Evolutionary conservation across 2,888 invertebrate genomes (phyloP).

Genomic region (Eugnorisma glareosa): DNA sequence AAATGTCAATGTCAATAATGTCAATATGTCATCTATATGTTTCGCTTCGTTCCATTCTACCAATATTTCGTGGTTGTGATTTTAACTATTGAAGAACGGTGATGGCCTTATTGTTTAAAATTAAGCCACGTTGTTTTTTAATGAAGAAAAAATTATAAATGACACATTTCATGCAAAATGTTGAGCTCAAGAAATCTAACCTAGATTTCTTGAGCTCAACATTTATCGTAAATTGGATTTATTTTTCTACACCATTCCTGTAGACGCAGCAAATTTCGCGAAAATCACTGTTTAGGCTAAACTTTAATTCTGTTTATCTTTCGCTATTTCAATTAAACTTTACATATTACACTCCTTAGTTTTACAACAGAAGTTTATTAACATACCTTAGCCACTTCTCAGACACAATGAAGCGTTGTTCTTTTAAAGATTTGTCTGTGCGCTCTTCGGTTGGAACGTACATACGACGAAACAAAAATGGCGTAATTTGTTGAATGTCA

Average conservation of each 20-base stretch:
- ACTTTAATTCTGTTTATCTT: neutral
- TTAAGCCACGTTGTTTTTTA: rapidly evolving
- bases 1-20: slow-evolving; percentile 11
- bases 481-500: slow-evolving; percentile 83
- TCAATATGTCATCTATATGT: too few relatives aligned
- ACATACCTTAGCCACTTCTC: neutral
- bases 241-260: neutral
- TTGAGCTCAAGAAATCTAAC: rapidly evolving
- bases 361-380: neutral
- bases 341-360: rapidly evolving
- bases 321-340: neutral
- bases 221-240: neutral
- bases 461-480: slow-evolving; percentile 81
- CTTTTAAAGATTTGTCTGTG: neutral
- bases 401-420: neutral
- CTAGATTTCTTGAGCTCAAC: too few relatives aligned
- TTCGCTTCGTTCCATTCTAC: slow-evolving; percentile 24
- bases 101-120: too few relatives aligned
- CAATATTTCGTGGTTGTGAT: neutral
- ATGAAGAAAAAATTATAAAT: neutral
- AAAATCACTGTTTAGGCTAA: too few relatives aligned
- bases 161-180: neutral
- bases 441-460: slow-evolving; percentile 54
- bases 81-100: neutral
- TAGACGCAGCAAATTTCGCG: neutral